Evolutionary conservation across 2,888 invertebrate genomes (phyloP), one percentile per base, ranked within the genome.

Genomic region (Hirtodrosophila alboralis): DNA sequence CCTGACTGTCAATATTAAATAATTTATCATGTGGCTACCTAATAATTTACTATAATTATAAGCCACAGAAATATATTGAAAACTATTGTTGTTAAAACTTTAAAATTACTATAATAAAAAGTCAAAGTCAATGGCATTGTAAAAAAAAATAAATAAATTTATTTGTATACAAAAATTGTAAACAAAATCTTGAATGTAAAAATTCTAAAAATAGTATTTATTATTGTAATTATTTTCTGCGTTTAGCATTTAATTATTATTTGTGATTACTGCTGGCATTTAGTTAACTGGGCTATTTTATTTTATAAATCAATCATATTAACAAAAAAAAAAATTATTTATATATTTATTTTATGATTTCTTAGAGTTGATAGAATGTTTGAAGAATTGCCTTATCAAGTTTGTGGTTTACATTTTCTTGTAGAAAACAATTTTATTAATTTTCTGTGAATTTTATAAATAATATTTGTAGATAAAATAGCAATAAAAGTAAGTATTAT

Each of bases 121-220:
- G 34, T 49, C 71, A 71, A 65, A 44, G 65, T 65, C 71, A 68
- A 67, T 67, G 67, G 38, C 51, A 63, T 41, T 56, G 37, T n/a
- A n/a, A n/a, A n/a, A n/a, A n/a, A n/a, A n/a, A n/a, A n/a, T n/a
- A n/a, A n/a, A n/a, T n/a, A 37, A 61, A 27, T 18, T 0, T 3
- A 28, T 28, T 13, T 28, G 16, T 8, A 58, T n/a, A n/a, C n/a
- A n/a, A 34, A 34, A 26, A 13, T 33, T 58, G 38, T 38, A 1
- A 43, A 43, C 23, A 23, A 45, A 49, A 27, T 64, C 26, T 18
- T 44, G n/a, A n/a, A n/a, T n/a, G n/a, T n/a, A n/a, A n/a, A n/a
- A n/a, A n/a, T n/a, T n/a, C 18, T 10, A 10, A 41, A 40, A 34
- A 41, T 14, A 40, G 5, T 23, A 8, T 10, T 37, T 43, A 27